phyloP scores from a whole-genome alignment of 2,113 vertebrate species.

The Entomyzon cyanotis region DNA sequence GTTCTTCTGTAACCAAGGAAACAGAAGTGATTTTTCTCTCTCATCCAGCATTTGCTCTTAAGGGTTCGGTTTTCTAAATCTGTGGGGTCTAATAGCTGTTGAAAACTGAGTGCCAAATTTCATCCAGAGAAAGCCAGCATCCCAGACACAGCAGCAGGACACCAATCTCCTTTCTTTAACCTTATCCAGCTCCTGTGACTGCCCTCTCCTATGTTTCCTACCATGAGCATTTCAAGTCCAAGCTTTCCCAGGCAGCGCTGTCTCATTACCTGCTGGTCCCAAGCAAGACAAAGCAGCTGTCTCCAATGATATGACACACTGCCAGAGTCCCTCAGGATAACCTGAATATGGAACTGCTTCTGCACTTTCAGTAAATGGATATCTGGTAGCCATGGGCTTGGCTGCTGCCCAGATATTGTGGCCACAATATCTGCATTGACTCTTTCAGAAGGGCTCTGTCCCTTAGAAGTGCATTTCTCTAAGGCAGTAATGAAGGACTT shows the following conservation, averaged over 20 bases:
- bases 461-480: background rate
- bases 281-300: background rate
- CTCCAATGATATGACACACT: rapidly evolving
- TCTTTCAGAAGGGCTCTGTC: background rate
- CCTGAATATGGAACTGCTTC: background rate
- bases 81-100: background rate
- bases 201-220: background rate
- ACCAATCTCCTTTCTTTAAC: background rate
- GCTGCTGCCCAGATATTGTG: background rate
- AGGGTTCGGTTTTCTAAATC: background rate
- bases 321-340: background rate
- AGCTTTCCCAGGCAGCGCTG: background rate
- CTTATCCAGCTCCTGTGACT: background rate
- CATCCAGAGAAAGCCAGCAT: background rate
- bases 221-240: background rate
- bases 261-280: background rate
- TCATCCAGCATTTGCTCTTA: background rate
- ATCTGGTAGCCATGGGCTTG: rapidly evolving
- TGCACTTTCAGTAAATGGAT: rapidly evolving
- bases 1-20: conserved; percentile 58
- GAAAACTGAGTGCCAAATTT: background rate
- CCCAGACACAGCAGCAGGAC: background rate
- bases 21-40: conserved; percentile 23
- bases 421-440: rapidly evolving
- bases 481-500: background rate